Conservation (phyloP, 2,113 vertebrate genomes). For the Pavo muticus region DNA sequence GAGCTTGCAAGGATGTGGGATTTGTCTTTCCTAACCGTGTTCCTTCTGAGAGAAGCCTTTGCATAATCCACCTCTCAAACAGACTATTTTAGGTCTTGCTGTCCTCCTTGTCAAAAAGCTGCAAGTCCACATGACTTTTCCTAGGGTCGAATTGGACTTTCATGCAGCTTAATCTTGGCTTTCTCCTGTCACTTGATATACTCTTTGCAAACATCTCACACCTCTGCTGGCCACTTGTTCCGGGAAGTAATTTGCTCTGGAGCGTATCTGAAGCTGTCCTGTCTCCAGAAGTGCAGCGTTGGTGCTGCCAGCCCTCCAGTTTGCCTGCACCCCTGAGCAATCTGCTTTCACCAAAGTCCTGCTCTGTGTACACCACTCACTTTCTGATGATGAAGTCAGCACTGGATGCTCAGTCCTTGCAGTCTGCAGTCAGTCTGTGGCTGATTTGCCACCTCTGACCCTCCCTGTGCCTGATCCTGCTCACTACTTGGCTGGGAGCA, state of each 20-base stretch:
- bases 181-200: neutral
- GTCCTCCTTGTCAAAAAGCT: neutral
- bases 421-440: neutral
- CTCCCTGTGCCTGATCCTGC: neutral
- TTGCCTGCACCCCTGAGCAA: neutral
- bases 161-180: accelerated
- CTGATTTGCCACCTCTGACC: neutral
- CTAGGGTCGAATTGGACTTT: neutral
- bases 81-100: neutral
- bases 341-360: neutral
- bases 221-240: neutral
- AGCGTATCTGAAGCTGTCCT: neutral
- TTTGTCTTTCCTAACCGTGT: neutral
- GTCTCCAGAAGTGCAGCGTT: neutral
- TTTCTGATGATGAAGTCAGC: neutral
- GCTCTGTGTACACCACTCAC: accelerated
- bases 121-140: neutral
- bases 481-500: neutral
- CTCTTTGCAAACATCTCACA: neutral
- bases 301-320: neutral
- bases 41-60: neutral
- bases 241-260: neutral
- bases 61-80: neutral
- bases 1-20: neutral
- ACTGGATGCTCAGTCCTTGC: neutral